Base-by-base conservation (phyloP, 2,888 invertebrate genomes). In the Griposia aprilina region DNA sequence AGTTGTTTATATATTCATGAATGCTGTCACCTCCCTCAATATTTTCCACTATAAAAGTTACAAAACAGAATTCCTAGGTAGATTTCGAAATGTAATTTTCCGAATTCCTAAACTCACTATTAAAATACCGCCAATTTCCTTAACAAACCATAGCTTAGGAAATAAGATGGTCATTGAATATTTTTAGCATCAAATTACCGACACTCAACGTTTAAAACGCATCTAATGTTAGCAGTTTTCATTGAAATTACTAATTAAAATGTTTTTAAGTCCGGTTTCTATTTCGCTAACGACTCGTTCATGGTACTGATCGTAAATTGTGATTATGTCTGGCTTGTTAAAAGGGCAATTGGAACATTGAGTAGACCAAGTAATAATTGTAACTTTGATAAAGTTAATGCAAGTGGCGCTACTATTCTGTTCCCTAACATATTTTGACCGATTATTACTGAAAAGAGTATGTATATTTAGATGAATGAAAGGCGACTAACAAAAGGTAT, bases 231-330 rank as follows among this genome's bases (percentile, higher is more conserved):
- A 30, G 36, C 41, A 48, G 68, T 82, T 68, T 59, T 63, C 71
- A 77, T 82, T 71, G 71, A 20, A 82, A 82, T 72, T 0, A 20
- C 26, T 36, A 63, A 76, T 68, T 71, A 45, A 67, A 52, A 52
- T 6, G 70, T 68, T 62, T 71, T 36, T 36, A 73, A 80, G 23
- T 55, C 60, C 23, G 55, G 30, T 74, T 62, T 23, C 26, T 41
- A 74, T 57, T 11, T n/a, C 36, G 1, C 5, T 15, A 36, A 55
- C 7, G 6, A n/a, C 2, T 48, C 45, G 26, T 62, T 80, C 5
- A n/a, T 0, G 2, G 41, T 50, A 48, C 15, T 5, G 17, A 55
- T 30, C 48, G 15, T 80, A 67, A 80, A 73, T 67, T 20, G 4
- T 55, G 10, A 0, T 59, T 5, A 20, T 17, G 17, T 75, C 20